A percentile compares a stretch with the other conserved stretches of the same genome.
These are phyloP conservation scores for Steinernema hermaphroditum DNA, from an alignment of 2,888 invertebrate species.

Conservation along the genomic window DNA sequence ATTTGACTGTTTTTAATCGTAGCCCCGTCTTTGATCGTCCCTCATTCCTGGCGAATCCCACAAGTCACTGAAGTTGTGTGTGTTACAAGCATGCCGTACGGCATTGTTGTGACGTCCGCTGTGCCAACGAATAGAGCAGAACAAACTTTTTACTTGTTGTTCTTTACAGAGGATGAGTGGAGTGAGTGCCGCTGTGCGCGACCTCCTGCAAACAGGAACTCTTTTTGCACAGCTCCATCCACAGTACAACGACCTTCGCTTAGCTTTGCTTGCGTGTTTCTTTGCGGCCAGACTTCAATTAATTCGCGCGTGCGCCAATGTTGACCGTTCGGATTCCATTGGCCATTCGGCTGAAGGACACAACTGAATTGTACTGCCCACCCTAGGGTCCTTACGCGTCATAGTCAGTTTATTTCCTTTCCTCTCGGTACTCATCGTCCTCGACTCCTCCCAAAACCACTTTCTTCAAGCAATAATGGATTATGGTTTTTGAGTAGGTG, in stretches of 20 bases:
- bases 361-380: slow-evolving; percentile 15
- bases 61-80: too few species aligned
- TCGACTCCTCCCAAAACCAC: slow-evolving; percentile 19
- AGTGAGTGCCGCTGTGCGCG: neutral
- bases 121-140: neutral
- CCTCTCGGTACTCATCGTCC: neutral
- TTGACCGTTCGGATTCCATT: slow-evolving; percentile 13
- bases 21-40: too few species aligned
- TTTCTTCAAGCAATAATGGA: slow-evolving; percentile 29
- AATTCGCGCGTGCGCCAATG: slow-evolving; percentile 28
- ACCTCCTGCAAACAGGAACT: neutral
- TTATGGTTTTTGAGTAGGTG: slow-evolving; percentile 29
- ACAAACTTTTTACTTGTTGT: slow-evolving; percentile 10
- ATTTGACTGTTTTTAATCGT: slow-evolving; percentile 1
- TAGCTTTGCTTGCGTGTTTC: neutral
- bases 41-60: too few species aligned
- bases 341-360: slow-evolving; percentile 21
- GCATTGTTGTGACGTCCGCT: neutral
- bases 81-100: too few species aligned
- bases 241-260: too few species aligned
- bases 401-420: slow-evolving; percentile 11
- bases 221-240: too few species aligned
- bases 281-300: slow-evolving; percentile 12
- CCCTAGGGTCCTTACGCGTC: neutral
- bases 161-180: neutral